phyloP scores from a whole-genome alignment of 2,113 vertebrate genomes.

The Notothenia coriiceps region DNA sequence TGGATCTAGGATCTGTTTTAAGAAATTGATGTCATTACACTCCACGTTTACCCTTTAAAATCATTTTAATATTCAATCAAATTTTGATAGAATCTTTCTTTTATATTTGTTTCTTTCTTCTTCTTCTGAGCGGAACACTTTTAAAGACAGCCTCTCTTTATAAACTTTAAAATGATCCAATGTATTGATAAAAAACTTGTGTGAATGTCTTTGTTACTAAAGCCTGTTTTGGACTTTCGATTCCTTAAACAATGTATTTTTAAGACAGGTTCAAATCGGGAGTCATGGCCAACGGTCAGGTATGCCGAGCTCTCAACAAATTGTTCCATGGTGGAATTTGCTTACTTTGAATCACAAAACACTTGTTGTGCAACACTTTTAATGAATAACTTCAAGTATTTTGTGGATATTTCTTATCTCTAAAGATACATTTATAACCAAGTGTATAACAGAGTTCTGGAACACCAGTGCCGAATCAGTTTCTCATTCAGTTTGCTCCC shows the following conservation, averaged over 20 bases:
- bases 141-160: no score
- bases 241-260: neutral
- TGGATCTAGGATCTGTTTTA: no score
- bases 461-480: neutral
- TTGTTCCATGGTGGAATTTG: neutral
- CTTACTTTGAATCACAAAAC: neutral
- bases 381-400: neutral
- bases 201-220: neutral
- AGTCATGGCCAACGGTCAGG: neutral
- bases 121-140: no score
- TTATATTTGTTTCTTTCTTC: no score
- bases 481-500: neutral
- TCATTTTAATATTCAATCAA: no score
- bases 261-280: constrained; percentile 7
- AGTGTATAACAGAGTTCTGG: no score
- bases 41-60: no score
- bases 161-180: neutral
- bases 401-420: neutral
- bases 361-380: neutral
- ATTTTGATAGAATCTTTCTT: no score
- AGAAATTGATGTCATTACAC: no score
- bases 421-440: neutral
- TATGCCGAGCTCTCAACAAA: neutral
- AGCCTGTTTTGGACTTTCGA: neutral
- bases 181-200: neutral